A percentile compares a stretch with the other conserved stretches of the same genome.
Conservation (phyloP, 2,113 vertebrate genomes). For the Syngnathus typhle region DNA sequence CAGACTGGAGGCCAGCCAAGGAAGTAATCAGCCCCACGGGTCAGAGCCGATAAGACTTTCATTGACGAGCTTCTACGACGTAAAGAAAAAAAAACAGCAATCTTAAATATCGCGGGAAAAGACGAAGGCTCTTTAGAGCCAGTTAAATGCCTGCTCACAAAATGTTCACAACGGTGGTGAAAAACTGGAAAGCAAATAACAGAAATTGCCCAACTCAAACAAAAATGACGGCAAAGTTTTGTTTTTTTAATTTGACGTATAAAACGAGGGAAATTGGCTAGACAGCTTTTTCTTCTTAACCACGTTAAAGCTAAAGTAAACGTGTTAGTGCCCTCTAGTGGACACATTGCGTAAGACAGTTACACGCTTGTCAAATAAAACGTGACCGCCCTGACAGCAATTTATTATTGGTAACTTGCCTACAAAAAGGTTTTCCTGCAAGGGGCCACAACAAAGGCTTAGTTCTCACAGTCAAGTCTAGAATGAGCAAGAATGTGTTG, state of each 20-base stretch:
- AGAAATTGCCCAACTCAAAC: background rate
- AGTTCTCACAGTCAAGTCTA: constrained; percentile 22
- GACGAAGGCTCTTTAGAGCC: background rate
- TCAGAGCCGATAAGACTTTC: constrained; percentile 48
- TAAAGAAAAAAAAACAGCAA: background rate
- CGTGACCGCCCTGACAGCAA: no score
- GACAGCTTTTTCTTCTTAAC: background rate
- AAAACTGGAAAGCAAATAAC: background rate
- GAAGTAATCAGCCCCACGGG: constrained; percentile 35
- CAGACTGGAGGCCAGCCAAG: constrained; percentile 35
- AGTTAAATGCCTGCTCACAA: background rate
- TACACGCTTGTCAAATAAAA: background rate
- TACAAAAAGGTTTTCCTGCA: background rate
- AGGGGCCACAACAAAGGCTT: background rate
- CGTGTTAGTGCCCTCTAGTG: constrained; percentile 3
- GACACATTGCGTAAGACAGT: background rate
- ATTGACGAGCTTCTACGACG: constrained; percentile 32
- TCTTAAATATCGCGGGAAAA: background rate
- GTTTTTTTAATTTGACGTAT: background rate
- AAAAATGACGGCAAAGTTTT: background rate
- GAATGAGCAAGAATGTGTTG: constrained; percentile 20
- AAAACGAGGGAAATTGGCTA: background rate
- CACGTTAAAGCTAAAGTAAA: background rate
- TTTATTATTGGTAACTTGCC: background rate
- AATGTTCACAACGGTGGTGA: background rate